Conservation (phyloP, 1,140 invertebrate genomes). For the Drosophila busckii region DNA sequence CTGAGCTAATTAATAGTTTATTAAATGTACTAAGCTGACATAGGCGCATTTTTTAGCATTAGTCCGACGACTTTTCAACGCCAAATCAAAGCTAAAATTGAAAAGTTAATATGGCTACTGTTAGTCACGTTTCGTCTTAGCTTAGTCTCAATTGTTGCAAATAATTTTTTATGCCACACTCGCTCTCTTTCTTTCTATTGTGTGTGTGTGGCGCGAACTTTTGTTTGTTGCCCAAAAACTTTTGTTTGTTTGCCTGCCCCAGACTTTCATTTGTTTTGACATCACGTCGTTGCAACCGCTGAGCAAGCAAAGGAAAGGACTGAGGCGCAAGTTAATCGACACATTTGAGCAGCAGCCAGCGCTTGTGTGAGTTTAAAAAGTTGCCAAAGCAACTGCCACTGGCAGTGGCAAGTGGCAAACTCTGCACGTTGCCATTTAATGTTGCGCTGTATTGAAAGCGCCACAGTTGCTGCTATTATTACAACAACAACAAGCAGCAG, state of each 20-base stretch:
- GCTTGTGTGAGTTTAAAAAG: constrained; percentile 39
- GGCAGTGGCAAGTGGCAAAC: too few species aligned
- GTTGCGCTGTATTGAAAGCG: too few species aligned
- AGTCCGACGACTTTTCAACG: too few species aligned
- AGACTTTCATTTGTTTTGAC: constrained; percentile 76
- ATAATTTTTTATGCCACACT: constrained; percentile 74
- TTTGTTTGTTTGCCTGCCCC: constrained; percentile 69
- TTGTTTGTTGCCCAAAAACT: constrained; percentile 56
- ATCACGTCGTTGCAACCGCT: constrained; percentile 58
- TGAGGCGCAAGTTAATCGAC: constrained; percentile 39
- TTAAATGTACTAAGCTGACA: too few species aligned
- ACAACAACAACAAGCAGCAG: too few species aligned
- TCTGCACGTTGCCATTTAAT: too few species aligned
- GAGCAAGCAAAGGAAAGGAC: not conserved
- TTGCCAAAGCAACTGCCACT: too few species aligned
- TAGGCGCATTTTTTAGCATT: too few species aligned
- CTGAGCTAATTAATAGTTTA: too few species aligned
- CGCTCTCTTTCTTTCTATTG: too few species aligned
- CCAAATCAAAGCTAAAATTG: constrained; percentile 56
- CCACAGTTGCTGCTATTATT: too few species aligned
- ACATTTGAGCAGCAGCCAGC: constrained; percentile 38
- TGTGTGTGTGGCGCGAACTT: constrained; percentile 46
- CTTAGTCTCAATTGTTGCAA: constrained; percentile 63
- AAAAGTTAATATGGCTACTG: constrained; percentile 55
- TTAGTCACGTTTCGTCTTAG: constrained; percentile 10